Evolutionary conservation across 2,797 vertebrate genomes (phyloP).

Genomic region (Sebastiscus tertius): DNA sequence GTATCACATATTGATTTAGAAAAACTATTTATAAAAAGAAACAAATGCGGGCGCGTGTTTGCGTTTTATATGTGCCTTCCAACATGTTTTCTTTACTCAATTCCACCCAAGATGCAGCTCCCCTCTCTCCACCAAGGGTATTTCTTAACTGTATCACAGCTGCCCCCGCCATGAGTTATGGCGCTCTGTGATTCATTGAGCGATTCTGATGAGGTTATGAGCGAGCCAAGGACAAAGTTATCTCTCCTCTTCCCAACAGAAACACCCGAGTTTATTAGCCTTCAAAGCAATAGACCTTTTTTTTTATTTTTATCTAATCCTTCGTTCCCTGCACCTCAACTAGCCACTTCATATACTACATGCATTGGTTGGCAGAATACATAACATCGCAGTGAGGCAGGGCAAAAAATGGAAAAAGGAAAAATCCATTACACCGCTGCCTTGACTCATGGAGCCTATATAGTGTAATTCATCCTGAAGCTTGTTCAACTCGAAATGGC

Average conservation of each 20-base stretch:
- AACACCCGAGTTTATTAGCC: constrained; percentile 79
- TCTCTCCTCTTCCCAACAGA: constrained; percentile 75
- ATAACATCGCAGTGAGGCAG: constrained; percentile 33
- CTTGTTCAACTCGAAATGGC: constrained; percentile 75
- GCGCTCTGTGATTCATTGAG: constrained; percentile 76
- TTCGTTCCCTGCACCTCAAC: constrained; percentile 41
- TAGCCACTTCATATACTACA: constrained; percentile 46
- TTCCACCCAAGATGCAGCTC: constrained; percentile 36
- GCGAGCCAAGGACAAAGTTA: constrained; percentile 81
- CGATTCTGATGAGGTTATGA: constrained; percentile 81
- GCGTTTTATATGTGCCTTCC: constrained; percentile 6
- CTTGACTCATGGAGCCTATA: constrained; percentile 68
- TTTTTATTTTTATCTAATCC: constrained; percentile 49
- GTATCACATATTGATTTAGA: not conserved
- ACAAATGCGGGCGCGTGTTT: constrained; percentile 11
- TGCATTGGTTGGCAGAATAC: constrained; percentile 46
- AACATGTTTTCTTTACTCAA: constrained; percentile 43
- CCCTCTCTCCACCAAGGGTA: constrained; percentile 55
- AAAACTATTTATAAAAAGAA: constrained; percentile 16
- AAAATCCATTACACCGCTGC: constrained; percentile 72
- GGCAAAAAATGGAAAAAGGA: constrained; percentile 40
- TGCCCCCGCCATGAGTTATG: constrained; percentile 73
- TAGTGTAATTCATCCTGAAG: constrained; percentile 75
- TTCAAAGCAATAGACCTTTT: constrained; percentile 52
- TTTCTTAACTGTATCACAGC: constrained; percentile 74